A percentile compares a stretch with the other conserved stretches of the same genome.
phyloP scores from a whole-genome alignment of 2,888 invertebrate genomes.

The Agrotis clavis region DNA sequence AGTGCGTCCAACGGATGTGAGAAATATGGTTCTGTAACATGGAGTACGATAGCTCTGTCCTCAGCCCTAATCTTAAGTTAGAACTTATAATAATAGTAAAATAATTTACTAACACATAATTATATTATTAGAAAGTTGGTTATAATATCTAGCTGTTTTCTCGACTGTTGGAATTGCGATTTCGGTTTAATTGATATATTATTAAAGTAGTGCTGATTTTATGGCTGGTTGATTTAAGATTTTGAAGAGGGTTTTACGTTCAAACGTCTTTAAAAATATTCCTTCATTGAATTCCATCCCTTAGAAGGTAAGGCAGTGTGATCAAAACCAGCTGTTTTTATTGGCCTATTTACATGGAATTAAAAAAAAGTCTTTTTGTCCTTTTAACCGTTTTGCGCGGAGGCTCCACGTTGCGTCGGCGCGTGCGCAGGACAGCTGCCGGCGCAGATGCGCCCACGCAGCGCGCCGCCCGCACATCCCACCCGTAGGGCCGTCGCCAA shows the following conservation, averaged over 20 bases:
- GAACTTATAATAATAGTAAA: constrained; percentile 29
- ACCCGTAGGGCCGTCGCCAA: constrained; percentile 49
- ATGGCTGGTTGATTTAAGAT: neutral
- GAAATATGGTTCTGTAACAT: constrained; percentile 70
- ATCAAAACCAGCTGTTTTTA: constrained; percentile 47
- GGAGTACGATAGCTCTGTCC: constrained; percentile 65
- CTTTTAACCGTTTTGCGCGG: constrained; percentile 61
- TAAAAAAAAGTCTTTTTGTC: constrained; percentile 49
- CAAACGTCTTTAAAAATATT: neutral
- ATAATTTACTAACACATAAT: constrained; percentile 25
- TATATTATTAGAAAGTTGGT: constrained; percentile 33
- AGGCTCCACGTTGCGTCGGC: constrained; percentile 54
- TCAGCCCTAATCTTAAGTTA: constrained; percentile 24
- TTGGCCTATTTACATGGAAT: constrained; percentile 18
- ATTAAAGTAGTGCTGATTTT: neutral
- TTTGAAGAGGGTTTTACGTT: neutral
- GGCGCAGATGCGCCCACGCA: constrained; percentile 74
- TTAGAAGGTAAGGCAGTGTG: constrained; percentile 12
- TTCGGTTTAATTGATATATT: neutral
- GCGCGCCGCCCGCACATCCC: constrained; percentile 51
- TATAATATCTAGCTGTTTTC: constrained; percentile 20
- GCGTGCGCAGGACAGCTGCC: constrained; percentile 74
- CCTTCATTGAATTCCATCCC: constrained; percentile 1
- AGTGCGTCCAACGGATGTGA: constrained; percentile 76
- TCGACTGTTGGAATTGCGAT: neutral